Conservation (phyloP, 1,140 invertebrate genomes). For the Elysia chlorotica region DNA sequence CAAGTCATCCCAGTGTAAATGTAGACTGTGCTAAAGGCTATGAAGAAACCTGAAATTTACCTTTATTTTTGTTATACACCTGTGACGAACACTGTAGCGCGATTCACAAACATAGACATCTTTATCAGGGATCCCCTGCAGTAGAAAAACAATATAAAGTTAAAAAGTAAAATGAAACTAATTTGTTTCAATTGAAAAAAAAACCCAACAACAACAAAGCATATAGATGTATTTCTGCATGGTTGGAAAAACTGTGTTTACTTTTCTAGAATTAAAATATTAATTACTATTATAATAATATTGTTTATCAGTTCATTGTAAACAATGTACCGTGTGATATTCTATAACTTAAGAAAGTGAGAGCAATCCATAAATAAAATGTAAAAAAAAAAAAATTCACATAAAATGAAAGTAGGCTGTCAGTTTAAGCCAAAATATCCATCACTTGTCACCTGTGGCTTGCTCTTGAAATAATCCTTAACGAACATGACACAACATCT, state of each 20-base stretch:
- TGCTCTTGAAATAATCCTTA: constrained; percentile 91
- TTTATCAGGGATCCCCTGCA: constrained; percentile 81
- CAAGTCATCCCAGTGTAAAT: too few relatives aligned
- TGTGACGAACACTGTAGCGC: constrained; percentile 82
- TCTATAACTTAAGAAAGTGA: neutral
- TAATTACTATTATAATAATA: too few relatives aligned
- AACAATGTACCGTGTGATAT: neutral
- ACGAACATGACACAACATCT: constrained; percentile 93
- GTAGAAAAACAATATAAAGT: neutral
- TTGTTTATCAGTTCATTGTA: neutral
- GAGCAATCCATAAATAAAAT: neutral
- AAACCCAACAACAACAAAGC: neutral
- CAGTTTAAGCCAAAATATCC: neutral
- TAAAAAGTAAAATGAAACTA: too few relatives aligned
- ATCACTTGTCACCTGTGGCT: constrained; percentile 70
- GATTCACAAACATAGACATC: constrained; percentile 98
- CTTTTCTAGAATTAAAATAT: too few relatives aligned
- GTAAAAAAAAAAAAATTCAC: neutral
- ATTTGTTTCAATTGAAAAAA: neutral
- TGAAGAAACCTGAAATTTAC: too few relatives aligned
- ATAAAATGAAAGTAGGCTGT: neutral
- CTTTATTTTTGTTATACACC: constrained; percentile 95
- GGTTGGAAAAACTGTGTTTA: too few relatives aligned
- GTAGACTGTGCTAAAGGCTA: too few relatives aligned
- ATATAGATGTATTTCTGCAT: too few relatives aligned